These are phyloP conservation scores for Brachyistius frenatus DNA, from an alignment of 2,113 vertebrate genomes.

Conservation along the genomic window DNA sequence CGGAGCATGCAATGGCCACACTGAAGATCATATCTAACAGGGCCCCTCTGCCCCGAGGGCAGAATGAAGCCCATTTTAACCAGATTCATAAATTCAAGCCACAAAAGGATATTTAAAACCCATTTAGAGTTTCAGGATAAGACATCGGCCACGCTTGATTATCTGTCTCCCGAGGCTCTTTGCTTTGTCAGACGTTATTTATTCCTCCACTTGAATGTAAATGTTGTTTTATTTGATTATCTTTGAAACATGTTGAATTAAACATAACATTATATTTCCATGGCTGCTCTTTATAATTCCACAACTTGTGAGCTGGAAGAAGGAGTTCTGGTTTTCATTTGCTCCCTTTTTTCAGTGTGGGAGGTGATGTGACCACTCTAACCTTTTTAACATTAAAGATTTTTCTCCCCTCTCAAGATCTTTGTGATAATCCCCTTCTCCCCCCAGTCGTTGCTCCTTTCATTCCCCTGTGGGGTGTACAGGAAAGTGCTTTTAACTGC, in stretches of 20 bases:
- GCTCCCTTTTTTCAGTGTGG: constrained; percentile 41
- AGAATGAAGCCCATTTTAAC: constrained; percentile 57
- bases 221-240: constrained; percentile 49
- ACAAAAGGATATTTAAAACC: constrained; percentile 59
- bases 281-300: constrained; percentile 41
- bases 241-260: constrained; percentile 56
- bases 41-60: constrained; percentile 44
- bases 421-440: constrained; percentile 60
- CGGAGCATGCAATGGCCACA: constrained; percentile 46
- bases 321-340: constrained; percentile 73
- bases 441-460: constrained; percentile 36
- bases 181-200: constrained; percentile 16
- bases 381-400: constrained; percentile 68
- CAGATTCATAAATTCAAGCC: constrained; percentile 57
- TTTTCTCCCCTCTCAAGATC: constrained; percentile 55
- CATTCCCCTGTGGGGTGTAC: constrained; percentile 53
- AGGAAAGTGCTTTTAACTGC: constrained; percentile 65
- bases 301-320: constrained; percentile 49
- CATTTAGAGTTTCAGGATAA: constrained; percentile 49
- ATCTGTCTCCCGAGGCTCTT: constrained; percentile 44
- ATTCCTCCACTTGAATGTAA: constrained; percentile 46
- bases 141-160: constrained; percentile 35
- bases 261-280: constrained; percentile 52
- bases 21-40: constrained; percentile 74
- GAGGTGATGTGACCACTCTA: constrained; percentile 58